Conservation (phyloP, 2,113 vertebrate species). For the Danio rerio region GRCz12tu NC_133190.1:1373501-1374000, state of each 20-base stretch:
- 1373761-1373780: neutral
- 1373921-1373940: neutral
- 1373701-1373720: conserved; percentile 4
- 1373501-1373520: neutral
- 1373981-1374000: neutral
- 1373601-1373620: neutral
- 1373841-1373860: neutral
- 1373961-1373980: too few species aligned
- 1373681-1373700: neutral
- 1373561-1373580: neutral
- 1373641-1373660: conserved; percentile 5
- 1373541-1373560: neutral
- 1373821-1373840: neutral
- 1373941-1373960: neutral
- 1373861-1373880: neutral
- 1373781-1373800: neutral
- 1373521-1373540: neutral
- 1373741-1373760: neutral
- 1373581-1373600: neutral
- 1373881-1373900: neutral
- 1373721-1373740: neutral
- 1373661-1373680: neutral
- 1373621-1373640: neutral
- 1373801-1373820: neutral
- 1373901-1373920: neutral